A percentile compares a stretch with the other conserved stretches of the same genome.
phyloP scores from a whole-genome alignment of 2,797 vertebrate species.

The Lacerta bilineata region DNA sequence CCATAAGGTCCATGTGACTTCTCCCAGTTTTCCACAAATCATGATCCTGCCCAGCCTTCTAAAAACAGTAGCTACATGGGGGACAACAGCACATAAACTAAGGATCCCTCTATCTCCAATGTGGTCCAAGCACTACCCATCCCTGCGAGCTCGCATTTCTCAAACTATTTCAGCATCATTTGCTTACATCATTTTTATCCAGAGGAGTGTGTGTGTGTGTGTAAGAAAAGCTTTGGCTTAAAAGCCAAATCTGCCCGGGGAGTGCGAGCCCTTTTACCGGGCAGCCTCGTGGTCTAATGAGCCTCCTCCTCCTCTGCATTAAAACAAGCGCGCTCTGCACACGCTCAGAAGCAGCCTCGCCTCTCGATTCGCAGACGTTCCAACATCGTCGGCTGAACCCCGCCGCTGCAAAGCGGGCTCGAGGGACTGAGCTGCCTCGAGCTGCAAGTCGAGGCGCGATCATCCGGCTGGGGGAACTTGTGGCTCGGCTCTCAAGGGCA shows the following conservation, averaged over 20 bases:
- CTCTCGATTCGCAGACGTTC: not conserved
- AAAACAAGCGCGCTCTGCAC: not conserved
- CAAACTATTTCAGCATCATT: not conserved
- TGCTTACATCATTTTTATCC: not conserved
- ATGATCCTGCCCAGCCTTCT: not conserved
- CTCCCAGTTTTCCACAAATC: not conserved
- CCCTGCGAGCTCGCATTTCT: not conserved
- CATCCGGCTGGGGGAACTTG: not conserved
- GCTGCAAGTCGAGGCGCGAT: not conserved
- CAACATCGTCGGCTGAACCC: too few species aligned
- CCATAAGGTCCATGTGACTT: not conserved
- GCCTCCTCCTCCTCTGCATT: too few species aligned
- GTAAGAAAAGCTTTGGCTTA: not conserved
- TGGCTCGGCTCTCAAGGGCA: conserved; percentile 21
- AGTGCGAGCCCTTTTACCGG: not conserved
- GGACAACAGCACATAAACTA: not conserved
- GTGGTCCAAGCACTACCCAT: not conserved
- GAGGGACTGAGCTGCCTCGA: not conserved
- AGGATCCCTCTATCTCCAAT: too few species aligned
- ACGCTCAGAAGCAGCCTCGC: not conserved
- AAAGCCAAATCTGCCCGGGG: not conserved
- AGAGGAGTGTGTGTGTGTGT: too few species aligned
- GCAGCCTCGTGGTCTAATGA: not conserved
- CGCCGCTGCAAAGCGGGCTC: not conserved
- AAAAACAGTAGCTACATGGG: not conserved